Conservation (phyloP, 2,797 vertebrate species). For the Oophaga sylvatica region DNA sequence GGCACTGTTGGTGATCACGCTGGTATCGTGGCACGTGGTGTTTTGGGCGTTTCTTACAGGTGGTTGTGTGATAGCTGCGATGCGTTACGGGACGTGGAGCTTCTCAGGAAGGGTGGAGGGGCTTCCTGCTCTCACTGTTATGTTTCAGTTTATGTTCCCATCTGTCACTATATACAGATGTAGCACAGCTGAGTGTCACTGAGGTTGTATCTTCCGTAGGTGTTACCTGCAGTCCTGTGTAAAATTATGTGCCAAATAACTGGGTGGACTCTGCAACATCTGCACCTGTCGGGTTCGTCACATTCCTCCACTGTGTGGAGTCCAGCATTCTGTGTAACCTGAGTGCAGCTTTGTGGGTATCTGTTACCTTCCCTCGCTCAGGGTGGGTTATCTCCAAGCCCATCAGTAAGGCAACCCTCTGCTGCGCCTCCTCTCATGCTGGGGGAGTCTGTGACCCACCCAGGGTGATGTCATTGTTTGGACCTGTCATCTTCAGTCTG, state of each 20-base stretch:
- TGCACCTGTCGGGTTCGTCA: neutral
- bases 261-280: neutral
- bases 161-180: neutral
- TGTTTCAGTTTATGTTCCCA: neutral
- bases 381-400: neutral
- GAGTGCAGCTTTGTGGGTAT: neutral
- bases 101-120: constrained; percentile 20
- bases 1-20: neutral
- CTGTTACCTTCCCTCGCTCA: neutral
- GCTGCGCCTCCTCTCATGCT: neutral
- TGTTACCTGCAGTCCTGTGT: neutral
- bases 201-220: neutral
- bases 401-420: neutral
- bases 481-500: neutral
- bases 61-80: neutral
- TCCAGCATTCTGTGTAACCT: neutral
- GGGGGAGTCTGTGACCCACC: neutral
- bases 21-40: neutral
- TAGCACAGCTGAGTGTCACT: neutral
- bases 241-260: neutral
- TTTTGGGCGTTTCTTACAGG: neutral
- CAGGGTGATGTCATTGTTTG: constrained; percentile 42
- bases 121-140: neutral
- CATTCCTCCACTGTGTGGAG: neutral
- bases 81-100: neutral